These are phyloP conservation scores for Peromyscus eremicus DNA, from an alignment of 2,797 vertebrate species.

Conservation along the genomic window DNA sequence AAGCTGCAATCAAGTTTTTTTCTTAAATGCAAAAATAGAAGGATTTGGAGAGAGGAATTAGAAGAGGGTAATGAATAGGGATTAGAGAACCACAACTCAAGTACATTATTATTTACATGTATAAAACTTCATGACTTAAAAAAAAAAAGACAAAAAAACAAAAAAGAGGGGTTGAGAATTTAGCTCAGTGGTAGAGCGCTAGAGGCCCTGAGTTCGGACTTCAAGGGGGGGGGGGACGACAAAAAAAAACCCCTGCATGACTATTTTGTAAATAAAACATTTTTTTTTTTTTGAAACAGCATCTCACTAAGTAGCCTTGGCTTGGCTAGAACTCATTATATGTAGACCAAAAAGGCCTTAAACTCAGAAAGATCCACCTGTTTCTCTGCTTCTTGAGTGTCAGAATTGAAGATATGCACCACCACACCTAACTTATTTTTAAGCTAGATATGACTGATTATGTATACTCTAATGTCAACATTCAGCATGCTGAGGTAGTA, in stretches of 20 bases:
- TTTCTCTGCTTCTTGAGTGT: background rate
- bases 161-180: no score
- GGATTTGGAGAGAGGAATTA: background rate
- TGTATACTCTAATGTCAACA: background rate
- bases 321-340: background rate
- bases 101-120: background rate
- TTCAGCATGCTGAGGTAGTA: background rate
- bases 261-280: background rate
- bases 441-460: background rate
- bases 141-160: no score
- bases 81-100: background rate
- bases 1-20: slow-evolving; percentile 39
- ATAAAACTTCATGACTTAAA: background rate
- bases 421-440: background rate
- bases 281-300: background rate
- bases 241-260: background rate
- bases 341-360: background rate
- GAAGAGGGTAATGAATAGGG: background rate
- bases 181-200: no score
- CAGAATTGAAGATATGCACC: background rate
- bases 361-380: background rate
- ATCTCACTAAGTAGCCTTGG: background rate
- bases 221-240: no score
- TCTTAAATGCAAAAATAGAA: background rate
- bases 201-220: no score